Base-by-base conservation (phyloP, 2,888 invertebrate species). In the Epistrophe grossulariae region DNA sequence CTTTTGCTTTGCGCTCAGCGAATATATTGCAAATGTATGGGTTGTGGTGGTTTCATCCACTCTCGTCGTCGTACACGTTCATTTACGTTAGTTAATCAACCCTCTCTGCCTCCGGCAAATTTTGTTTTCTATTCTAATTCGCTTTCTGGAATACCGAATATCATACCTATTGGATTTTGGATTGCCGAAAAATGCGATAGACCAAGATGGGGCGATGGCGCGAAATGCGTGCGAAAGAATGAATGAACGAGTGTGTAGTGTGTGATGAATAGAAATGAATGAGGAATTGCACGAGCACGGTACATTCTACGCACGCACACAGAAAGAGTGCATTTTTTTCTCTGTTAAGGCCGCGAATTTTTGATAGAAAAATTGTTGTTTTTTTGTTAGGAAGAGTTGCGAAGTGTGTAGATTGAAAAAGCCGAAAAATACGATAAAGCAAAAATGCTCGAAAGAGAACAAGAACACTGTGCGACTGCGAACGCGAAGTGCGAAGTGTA, bases 201-300 rank as follows among this genome's bases (percentile, higher is more conserved):
- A 90, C 88, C 50, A 89, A 89, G 89, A 89, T 89, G 89, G 89
- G 89, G 88, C 88, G 89, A 89, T 89, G 89, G 89, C 89, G 89
- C 88, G 89, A 89, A 89, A 89, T 89, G 90, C 89, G 89, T 90
- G 88, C 84, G 89, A 89, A 89, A 88, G 89, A 89, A 89, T 89
- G 85, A 88, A 84, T 82, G 82, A 74, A 84, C 77, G 70, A 79
- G 80, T 83, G 83, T 83, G 38, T 50, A 40, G 66, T 68, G 35
- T 64, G 17, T 73, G 72, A 84, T 81, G 77, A 79, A 79, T 79
- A 55, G 78, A 74, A 83, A 71, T 79, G 78, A 78, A 85, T 83
- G 79, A 78, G 79, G 73, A 83, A 82, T 83, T 82, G 85, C 85
- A 87, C 85, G 81, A 81, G 82, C 81, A 79, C 79, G 77, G 77